Base-by-base conservation (phyloP, 2,888 invertebrate genomes). In the Hyppa rectilinea region DNA sequence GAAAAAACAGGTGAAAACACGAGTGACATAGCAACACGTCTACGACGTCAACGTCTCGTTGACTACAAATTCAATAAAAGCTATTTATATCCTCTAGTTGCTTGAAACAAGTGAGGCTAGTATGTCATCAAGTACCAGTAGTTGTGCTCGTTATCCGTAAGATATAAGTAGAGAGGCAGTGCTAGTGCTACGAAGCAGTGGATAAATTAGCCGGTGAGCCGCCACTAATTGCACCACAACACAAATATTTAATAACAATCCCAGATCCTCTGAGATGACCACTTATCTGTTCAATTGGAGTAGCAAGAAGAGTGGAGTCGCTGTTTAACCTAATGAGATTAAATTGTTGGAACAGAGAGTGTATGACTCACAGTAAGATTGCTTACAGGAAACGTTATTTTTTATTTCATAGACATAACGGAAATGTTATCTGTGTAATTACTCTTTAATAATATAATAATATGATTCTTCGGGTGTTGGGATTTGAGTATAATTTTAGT, bases 201-300 rank as follows among this genome's bases (percentile, higher is more conserved):
- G 92, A 94, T 94, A 92, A 93, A 95, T 95, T 94, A 95, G 93
- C 92, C 90, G 87, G 90, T 91, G 92, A 92, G 94, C 91, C 90
- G 91, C 88, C 90, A 92, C 95, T 96, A 96, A 96, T 95, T 94
- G 95, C 91, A 90, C 89, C 91, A 92, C 95, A 93, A 96, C 95
- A 96, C 96, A 96, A 96, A 96, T 96, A 96, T 96, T 96, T 96
- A 96, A 96, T 95, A 95, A 95, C 94, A 95, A 95, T 95, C 93
- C 93, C 87, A 93, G 94, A 93, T 93, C 92, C 91, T 91, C 90
- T 88, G 90, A 93, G 93, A 93, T 92, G 93, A 91, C 96, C 95
- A 95, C 95, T 96, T 95, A 96, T 94, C 94, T 94, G 94, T 90
- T 91, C 91, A 91, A 89, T 86, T 82, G 79, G 90, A 82, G 90